Evolutionary conservation across 1,140 invertebrate species (phyloP), one percentile per base, ranked within the genome.

Genomic region (Helicoverpa armigera): DNA sequence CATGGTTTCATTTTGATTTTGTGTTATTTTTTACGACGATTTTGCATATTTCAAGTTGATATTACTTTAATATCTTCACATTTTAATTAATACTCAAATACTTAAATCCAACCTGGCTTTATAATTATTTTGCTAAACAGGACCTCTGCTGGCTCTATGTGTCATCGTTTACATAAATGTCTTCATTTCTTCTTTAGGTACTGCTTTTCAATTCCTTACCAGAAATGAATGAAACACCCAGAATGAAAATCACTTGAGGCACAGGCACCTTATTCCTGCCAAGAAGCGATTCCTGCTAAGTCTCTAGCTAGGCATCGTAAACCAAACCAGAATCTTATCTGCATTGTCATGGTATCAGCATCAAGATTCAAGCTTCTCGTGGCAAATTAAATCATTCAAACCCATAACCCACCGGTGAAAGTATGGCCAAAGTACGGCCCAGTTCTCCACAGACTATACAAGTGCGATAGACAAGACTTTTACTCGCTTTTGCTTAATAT

Each of bases 361-460:
- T 11, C 48, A 43, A 18, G 56, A 23, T 7, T 43, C 35, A 58
- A 16, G 11, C 54, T 14, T 48, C 2, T 43, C 61, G 61, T 12
- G 18, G n/a, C 51, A 23, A 65, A 65, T 77, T 67, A 56, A 77
- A 77, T 67, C 29, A 77, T 61, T 77, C 60, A 51, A 65, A 61
- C 18, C 18, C 75, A 77, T 13, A 65, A 48, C 35, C 7, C 50
- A 29, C 50, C 50, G 50, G 75, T 67, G 75, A 77, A 77, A 67
- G 75, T 77, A 9, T 43, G 35, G 3, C 35, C 1, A 43, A 43
- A 43, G 35, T 43, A 43, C 60, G 75, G 13, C 61, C 75, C 60
- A 56, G 35, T 77, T 77, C 11, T 9, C 12, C 31, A 31, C 50
- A 77, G 48, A 77, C 43, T 77, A 23, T 43, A 65, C 51, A 11